A percentile compares a stretch with the other conserved stretches of the same genome.
phyloP scores from a whole-genome alignment of 1,140 invertebrate genomes.

The Magallana ariakensis region DNA sequence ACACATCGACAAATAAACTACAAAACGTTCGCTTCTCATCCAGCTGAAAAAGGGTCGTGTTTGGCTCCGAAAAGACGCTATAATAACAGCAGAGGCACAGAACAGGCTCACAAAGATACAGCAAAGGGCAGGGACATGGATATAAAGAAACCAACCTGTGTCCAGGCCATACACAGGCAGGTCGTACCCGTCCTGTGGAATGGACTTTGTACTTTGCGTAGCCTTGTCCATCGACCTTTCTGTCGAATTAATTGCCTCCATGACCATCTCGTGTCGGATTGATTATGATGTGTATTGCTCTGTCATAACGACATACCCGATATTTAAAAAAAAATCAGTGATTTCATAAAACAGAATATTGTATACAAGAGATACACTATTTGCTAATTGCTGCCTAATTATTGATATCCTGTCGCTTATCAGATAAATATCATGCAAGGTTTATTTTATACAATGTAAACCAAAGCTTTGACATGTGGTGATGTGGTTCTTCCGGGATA shows the following conservation, averaged over 20 bases:
- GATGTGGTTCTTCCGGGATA: no score
- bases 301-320: not conserved
- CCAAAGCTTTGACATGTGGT: no score
- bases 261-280: not conserved
- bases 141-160: constrained; percentile 53
- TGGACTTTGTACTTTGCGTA: not conserved
- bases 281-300: not conserved
- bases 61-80: constrained; percentile 52
- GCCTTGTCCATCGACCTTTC: not conserved
- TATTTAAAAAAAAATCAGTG: not conserved
- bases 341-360: not conserved
- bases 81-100: constrained; percentile 45
- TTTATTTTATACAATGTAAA: not conserved
- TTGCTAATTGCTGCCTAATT: not conserved
- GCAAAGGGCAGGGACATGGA: constrained; percentile 57
- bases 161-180: constrained; percentile 53
- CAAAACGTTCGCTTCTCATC: constrained; percentile 60
- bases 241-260: not conserved
- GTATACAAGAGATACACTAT: not conserved
- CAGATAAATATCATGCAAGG: not conserved
- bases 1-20: constrained; percentile 61
- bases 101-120: constrained; percentile 59
- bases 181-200: constrained; percentile 44
- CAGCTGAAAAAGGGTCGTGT: constrained; percentile 55
- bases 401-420: not conserved